These are phyloP conservation scores for Colistium nudipinnis DNA, from an alignment of 2,113 vertebrate genomes.

Conservation along the genomic window DNA sequence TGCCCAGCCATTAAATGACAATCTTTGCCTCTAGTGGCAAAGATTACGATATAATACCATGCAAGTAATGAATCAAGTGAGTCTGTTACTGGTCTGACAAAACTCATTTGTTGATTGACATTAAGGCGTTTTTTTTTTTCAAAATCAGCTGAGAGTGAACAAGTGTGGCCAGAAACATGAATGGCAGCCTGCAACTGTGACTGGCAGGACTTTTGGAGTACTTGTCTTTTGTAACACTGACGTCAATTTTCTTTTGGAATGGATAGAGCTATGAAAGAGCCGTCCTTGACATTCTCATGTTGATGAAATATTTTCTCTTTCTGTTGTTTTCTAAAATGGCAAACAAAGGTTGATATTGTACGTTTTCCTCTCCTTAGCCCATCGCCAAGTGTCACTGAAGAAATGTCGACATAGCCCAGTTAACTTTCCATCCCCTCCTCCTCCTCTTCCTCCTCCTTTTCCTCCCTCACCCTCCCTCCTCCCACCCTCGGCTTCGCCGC, in stretches of 20 bases:
- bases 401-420: conserved; percentile 58
- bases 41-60: conserved; percentile 27
- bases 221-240: conserved; percentile 37
- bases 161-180: conserved; percentile 30
- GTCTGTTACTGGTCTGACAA: conserved; percentile 42
- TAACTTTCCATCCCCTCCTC: conserved; percentile 46
- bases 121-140: conserved; percentile 70
- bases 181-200: conserved; percentile 27
- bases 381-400: conserved; percentile 67
- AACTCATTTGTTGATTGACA: conserved; percentile 52
- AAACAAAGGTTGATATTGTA: conserved; percentile 35
- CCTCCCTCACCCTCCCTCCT: conserved; percentile 50
- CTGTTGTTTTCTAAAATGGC: conserved; percentile 54
- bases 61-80: conserved; percentile 28
- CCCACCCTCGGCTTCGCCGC: conserved; percentile 61
- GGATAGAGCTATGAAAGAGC: conserved; percentile 49
- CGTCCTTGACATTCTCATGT: conserved; percentile 47
- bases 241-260: conserved; percentile 42
- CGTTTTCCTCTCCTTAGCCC: conserved; percentile 71
- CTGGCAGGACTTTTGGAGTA: conserved; percentile 32
- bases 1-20: conserved; percentile 52
- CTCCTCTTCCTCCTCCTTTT: conserved; percentile 21
- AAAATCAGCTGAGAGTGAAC: conserved; percentile 43
- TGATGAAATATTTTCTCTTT: conserved; percentile 65
- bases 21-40: conserved; percentile 13